phyloP scores from a whole-genome alignment of 2,113 vertebrate genomes.

The Engystomops pustulosus region DNA sequence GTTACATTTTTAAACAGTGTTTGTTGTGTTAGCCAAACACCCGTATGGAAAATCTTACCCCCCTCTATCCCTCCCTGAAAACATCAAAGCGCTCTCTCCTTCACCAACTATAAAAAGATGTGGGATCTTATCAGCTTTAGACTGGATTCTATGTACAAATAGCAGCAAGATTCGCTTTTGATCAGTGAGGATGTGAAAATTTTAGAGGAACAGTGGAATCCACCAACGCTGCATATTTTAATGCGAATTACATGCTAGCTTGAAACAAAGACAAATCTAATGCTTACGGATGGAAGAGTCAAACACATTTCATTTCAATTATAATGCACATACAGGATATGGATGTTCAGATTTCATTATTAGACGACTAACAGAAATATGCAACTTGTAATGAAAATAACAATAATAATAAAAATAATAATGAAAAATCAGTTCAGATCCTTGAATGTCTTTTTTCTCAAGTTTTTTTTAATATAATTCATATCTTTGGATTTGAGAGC shows the following conservation, averaged over 20 bases:
- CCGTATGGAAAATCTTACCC: conserved; percentile 90
- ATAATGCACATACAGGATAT: background rate
- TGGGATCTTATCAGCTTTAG: conserved; percentile 74
- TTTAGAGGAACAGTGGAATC: conserved; percentile 42
- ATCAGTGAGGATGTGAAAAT: conserved; percentile 73
- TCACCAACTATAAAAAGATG: conserved; percentile 66
- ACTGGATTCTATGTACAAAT: conserved; percentile 75
- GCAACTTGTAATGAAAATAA: too few relatives aligned
- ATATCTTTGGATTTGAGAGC: too few relatives aligned
- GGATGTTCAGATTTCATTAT: background rate
- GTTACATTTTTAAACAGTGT: conserved; percentile 99
- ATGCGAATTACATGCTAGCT: conserved; percentile 18
- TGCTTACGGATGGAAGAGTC: background rate
- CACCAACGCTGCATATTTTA: conserved; percentile 44
- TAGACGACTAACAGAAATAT: too few relatives aligned
- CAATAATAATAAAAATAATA: too few relatives aligned
- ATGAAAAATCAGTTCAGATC: too few relatives aligned
- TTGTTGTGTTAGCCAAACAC: conserved; percentile 98
- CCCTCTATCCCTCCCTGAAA: conserved; percentile 77
- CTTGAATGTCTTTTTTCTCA: too few relatives aligned
- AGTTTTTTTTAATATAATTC: too few relatives aligned
- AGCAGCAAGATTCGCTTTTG: conserved; percentile 73
- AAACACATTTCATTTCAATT: conserved; percentile 2
- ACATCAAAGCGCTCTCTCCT: conserved; percentile 83
- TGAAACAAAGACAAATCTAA: conserved; percentile 39